Evolutionary conservation across 1,140 invertebrate species (phyloP), one percentile per base, ranked within the genome.

Genomic region (Magallana angulata): DNA sequence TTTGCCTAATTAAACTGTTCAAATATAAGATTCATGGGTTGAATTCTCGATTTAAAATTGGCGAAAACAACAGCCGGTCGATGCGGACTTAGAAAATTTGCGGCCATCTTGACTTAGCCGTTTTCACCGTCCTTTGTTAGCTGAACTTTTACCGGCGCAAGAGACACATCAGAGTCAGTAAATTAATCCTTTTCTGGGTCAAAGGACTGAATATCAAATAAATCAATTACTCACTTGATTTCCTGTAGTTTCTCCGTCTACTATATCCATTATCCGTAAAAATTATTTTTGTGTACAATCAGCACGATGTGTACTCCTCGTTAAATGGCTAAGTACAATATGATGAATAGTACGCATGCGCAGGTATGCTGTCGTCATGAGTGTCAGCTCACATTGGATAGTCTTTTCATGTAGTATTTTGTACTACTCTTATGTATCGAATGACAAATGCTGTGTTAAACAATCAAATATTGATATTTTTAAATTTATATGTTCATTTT

Each of bases 81-180:
- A 76, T 76, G 68, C 24, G 68, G 68, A 76, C 68, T 76, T 76
- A 76, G 68, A 76, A 76, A 76, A 76, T 76, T 30, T 76, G 68
- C 68, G 68, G 68, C 68, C 68, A 76, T 76, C 68, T 76, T 76
- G 68, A 76, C 68, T 76, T 76, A 76, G 68, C 36, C 68, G 68
- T 76, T 76, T 76, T 76, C 68, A 76, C 36, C 68, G 68, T 76
- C 68, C 68, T 76, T 76, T 76, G 68, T 76, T 76, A 76, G 11
- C 24, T 12, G 11, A 76, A 76, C 68, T 30, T 76, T 76, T 76
- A 36, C 68, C 24, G 68, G 24, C 24, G 68, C 24, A 11, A 76
- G 68, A 76, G 68, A 24, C 24, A 76, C 36, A 76, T 76, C 68
- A 12, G 11, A 18, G 18, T 1, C 68, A 30, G 24, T 36, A 12